Conservation (phyloP, 1,140 invertebrate species). For the Drosophila oshimai region DNA sequence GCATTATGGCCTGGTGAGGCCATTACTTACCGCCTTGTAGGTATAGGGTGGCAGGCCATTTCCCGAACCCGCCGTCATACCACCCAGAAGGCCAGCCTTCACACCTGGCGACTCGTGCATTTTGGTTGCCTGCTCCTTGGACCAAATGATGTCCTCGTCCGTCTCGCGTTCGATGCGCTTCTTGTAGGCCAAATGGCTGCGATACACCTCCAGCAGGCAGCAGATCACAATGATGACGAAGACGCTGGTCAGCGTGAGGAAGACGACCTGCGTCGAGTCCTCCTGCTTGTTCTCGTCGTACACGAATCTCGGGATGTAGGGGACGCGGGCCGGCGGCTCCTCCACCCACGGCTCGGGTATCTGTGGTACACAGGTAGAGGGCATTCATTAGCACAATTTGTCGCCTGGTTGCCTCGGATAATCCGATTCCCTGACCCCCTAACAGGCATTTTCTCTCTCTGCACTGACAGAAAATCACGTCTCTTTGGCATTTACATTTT, state of each 20-base stretch:
- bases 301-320: constrained; percentile 89
- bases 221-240: constrained; percentile 87
- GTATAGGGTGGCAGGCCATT: constrained; percentile 52
- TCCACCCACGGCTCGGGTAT: constrained; percentile 90
- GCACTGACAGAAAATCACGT: not conserved
- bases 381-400: constrained; percentile 67
- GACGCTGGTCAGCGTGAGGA: constrained; percentile 87
- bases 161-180: constrained; percentile 87
- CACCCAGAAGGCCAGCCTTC: constrained; percentile 33
- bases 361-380: constrained; percentile 23
- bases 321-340: constrained; percentile 88
- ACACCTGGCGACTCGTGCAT: constrained; percentile 84
- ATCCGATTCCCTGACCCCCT: not conserved
- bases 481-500: not conserved
- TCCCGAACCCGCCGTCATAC: constrained; percentile 3
- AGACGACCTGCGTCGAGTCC: constrained; percentile 89
- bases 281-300: constrained; percentile 88
- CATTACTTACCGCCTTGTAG: constrained; percentile 81
- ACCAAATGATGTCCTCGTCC: constrained; percentile 87
- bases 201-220: constrained; percentile 86
- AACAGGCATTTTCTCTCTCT: not conserved
- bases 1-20: constrained; percentile 22
- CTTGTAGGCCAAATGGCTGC: constrained; percentile 87
- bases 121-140: constrained; percentile 87
- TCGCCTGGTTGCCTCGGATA: constrained; percentile 29